These are phyloP conservation scores for Ramphastos sulfuratus DNA, from an alignment of 2,113 vertebrate species.

Conservation along the genomic window DNA sequence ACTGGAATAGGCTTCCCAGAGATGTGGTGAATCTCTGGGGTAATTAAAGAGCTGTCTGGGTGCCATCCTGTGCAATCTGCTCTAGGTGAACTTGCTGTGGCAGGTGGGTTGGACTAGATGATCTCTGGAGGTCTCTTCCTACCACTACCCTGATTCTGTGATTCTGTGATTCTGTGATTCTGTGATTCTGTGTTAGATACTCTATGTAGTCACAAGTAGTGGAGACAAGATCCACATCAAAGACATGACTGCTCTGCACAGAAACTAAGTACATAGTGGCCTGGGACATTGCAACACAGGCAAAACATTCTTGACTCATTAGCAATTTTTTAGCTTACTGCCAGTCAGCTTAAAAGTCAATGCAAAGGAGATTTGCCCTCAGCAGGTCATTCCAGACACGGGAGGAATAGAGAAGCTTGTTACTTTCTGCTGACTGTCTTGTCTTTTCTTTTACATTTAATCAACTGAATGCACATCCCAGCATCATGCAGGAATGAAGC, in stretches of 20 bases:
- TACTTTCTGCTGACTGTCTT: rapidly evolving
- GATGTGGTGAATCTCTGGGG: no score
- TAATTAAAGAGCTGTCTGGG: no score
- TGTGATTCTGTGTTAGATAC: neutral
- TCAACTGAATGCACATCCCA: neutral
- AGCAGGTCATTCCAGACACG: neutral
- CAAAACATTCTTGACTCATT: neutral
- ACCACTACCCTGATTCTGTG: no score
- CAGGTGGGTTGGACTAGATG: no score
- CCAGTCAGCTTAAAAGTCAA: neutral
- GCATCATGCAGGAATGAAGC: neutral
- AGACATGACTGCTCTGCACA: neutral
- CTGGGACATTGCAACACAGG: neutral
- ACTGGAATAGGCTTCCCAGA: no score
- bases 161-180: no score
- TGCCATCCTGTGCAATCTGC: no score
- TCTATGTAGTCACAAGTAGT: neutral
- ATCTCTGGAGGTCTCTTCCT: no score
- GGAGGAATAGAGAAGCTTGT: neutral
- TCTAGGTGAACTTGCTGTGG: no score
- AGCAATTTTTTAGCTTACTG: neutral
- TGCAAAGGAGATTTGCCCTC: neutral
- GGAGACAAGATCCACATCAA: neutral
- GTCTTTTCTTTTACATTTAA: neutral
- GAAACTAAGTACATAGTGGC: neutral